phyloP scores from a whole-genome alignment of 1,140 invertebrate species.

The Leptopilina clavipes region DNA sequence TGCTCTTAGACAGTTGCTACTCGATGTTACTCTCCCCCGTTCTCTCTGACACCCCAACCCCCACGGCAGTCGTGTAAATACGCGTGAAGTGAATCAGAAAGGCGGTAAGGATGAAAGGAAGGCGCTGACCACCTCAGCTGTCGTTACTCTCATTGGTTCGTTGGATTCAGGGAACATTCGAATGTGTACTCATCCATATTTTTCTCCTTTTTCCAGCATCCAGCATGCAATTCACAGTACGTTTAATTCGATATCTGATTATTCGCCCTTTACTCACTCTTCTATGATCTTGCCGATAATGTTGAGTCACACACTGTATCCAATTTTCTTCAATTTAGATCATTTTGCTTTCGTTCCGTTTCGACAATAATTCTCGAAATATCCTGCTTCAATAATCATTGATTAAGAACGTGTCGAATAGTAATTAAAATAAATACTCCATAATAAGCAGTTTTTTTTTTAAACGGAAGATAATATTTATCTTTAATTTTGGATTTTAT shows the following conservation, averaged over 20 bases:
- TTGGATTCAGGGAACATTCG: slow-evolving; percentile 2
- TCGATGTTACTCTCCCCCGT: neutral
- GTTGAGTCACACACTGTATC: neutral
- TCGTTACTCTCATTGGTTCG: slow-evolving; percentile 44
- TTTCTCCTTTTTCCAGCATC: slow-evolving; percentile 21
- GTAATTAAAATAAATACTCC: too few relatives aligned
- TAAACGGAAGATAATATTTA: too few relatives aligned
- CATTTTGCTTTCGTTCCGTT: neutral
- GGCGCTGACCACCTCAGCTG: slow-evolving; percentile 46
- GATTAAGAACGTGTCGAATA: neutral
- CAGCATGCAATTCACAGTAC: slow-evolving; percentile 30
- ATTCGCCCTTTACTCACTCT: neutral
- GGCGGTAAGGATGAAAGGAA: slow-evolving; percentile 55
- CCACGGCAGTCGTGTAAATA: slow-evolving; percentile 46
- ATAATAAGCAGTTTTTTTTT: too few relatives aligned
- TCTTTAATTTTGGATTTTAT: neutral
- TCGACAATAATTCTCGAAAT: slow-evolving; percentile 1
- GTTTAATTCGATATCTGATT: neutral
- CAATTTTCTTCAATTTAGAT: neutral
- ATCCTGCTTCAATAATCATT: neutral
- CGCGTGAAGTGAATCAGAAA: slow-evolving; percentile 56
- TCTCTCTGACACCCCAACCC: slow-evolving; percentile 36
- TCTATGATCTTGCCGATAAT: slow-evolving; percentile 36
- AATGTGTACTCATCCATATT: slow-evolving; percentile 36
- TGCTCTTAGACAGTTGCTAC: neutral